phyloP scores from a whole-genome alignment of 2,888 invertebrate genomes.

The Ophion obscuratus region DNA sequence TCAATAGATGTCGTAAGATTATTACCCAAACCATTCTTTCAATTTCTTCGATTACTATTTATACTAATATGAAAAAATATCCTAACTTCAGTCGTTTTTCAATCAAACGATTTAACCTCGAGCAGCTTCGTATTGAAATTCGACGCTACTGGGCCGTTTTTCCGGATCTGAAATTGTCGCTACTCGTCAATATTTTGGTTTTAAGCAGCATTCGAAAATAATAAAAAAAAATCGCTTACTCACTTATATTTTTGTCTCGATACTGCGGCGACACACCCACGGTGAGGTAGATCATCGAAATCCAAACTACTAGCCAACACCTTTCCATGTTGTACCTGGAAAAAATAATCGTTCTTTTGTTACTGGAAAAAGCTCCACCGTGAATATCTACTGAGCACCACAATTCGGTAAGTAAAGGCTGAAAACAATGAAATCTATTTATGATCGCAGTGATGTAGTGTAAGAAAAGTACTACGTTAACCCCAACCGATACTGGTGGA shows the following conservation, averaged over 20 bases:
- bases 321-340: conserved; percentile 72
- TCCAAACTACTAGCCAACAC: conserved; percentile 69
- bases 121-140: not conserved
- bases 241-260: conserved; percentile 78
- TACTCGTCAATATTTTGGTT: not conserved
- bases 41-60: too few species aligned
- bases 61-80: too few species aligned
- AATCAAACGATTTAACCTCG: not conserved
- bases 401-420: conserved; percentile 2
- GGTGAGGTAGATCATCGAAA: conserved; percentile 71
- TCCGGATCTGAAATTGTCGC: not conserved
- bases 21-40: too few species aligned
- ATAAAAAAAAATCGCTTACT: conserved; percentile 61
- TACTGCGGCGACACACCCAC: conserved; percentile 73
- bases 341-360: not conserved
- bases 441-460: too few species aligned
- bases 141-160: not conserved
- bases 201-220: not conserved
- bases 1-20: too few species aligned
- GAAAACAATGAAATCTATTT: too few species aligned
- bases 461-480: too few species aligned
- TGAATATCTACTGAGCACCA: not conserved
- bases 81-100: too few species aligned
- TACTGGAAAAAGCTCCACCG: not conserved
- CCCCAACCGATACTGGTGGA: too few species aligned